Evolutionary conservation across 2,888 invertebrate species (phyloP).

Genomic region (Rambutsinella grinnellia): DNA sequence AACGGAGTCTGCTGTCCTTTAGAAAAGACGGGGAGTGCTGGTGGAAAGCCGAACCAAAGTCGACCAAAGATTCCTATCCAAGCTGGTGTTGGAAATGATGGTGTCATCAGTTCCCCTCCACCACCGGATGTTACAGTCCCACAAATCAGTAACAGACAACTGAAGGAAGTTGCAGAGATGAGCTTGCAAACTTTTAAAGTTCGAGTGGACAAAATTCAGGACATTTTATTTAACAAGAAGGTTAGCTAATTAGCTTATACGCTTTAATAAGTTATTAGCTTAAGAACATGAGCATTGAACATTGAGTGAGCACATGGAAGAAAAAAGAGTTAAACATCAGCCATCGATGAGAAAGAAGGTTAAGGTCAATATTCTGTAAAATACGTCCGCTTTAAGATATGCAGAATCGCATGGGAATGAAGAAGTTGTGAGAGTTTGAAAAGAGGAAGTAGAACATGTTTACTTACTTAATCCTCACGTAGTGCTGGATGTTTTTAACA

Average conservation of each 20-base stretch:
- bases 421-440: background rate
- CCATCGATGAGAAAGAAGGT: background rate
- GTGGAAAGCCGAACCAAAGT: constrained; percentile 35
- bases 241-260: constrained; percentile 45
- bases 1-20: constrained; percentile 65
- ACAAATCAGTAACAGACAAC: constrained; percentile 68
- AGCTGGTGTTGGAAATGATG: constrained; percentile 65
- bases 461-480: background rate
- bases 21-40: constrained; percentile 42
- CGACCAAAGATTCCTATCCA: constrained; percentile 37
- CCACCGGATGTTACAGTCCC: constrained; percentile 69
- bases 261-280: too few relatives aligned
- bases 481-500: background rate
- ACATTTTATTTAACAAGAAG: constrained; percentile 62
- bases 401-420: background rate
- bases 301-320: background rate
- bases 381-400: background rate
- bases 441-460: background rate
- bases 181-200: constrained; percentile 67
- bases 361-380: background rate
- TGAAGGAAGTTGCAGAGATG: constrained; percentile 67
- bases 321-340: background rate
- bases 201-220: constrained; percentile 59
- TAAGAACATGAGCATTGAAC: too few relatives aligned
- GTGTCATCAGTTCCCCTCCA: constrained; percentile 68